These are phyloP conservation scores for Mustelus asterias DNA, from an alignment of 2,113 vertebrate genomes.

Conservation along the genomic window DNA sequence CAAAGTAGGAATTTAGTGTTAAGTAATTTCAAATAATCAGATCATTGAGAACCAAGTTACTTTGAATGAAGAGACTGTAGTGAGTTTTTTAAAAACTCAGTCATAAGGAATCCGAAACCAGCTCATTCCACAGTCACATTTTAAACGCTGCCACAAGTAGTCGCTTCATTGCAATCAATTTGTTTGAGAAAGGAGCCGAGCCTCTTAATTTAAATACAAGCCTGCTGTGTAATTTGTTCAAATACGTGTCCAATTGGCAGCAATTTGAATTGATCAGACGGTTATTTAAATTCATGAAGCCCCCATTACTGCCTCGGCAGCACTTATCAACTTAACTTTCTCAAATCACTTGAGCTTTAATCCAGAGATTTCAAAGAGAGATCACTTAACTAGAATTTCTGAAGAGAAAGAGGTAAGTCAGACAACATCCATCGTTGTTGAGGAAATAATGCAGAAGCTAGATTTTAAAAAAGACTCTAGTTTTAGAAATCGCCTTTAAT, in stretches of 20 bases:
- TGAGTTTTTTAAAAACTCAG: not conserved
- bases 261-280: not conserved
- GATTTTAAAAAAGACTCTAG: not conserved
- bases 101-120: not conserved
- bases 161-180: not conserved
- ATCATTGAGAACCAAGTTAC: not conserved
- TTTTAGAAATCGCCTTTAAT: not conserved
- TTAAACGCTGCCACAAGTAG: not conserved
- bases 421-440: not conserved
- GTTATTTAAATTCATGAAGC: conserved; percentile 8
- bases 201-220: not conserved
- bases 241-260: not conserved
- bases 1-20: not conserved
- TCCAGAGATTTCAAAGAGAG: not conserved
- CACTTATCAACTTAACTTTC: not conserved
- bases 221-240: not conserved
- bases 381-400: not conserved
- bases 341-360: conserved; percentile 12
- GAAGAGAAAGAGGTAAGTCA: not conserved
- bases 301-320: not conserved
- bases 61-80: not conserved
- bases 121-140: not conserved
- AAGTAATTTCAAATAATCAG: not conserved
- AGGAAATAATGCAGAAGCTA: not conserved
- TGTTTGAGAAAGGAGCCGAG: not conserved